phyloP scores from a whole-genome alignment of 2,113 vertebrate species.

The Cercopithecus mona region DNA sequence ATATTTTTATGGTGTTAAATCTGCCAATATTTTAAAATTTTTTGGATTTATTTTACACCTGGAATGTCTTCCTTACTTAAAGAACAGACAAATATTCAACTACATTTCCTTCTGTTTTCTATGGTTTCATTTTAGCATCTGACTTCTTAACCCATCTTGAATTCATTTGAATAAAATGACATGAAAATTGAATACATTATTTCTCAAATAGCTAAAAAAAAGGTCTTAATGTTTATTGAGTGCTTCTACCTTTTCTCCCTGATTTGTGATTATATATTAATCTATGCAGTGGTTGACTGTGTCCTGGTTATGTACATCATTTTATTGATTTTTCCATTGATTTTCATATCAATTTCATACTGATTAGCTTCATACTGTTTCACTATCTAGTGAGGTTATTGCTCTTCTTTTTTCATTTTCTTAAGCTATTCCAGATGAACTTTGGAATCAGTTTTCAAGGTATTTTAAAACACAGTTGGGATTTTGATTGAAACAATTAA shows the following conservation, averaged over 20 bases:
- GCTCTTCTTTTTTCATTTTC: not conserved
- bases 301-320: not conserved
- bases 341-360: not conserved
- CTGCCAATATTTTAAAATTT: not conserved
- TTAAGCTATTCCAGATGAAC: constrained; percentile 41
- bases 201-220: not conserved
- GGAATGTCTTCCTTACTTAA: not conserved
- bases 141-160: not conserved
- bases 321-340: not conserved
- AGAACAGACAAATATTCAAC: not conserved
- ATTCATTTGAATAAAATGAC: not conserved
- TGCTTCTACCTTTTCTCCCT: not conserved
- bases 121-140: not conserved
- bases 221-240: not conserved
- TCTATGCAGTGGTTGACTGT: not conserved
- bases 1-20: not conserved
- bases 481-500: constrained; percentile 42
- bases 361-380: not conserved
- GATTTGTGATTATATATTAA: not conserved
- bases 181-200: not conserved
- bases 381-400: not conserved
- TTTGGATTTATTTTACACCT: not conserved
- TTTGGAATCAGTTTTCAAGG: constrained; percentile 51
- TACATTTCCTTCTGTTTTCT: not conserved
- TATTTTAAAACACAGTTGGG: constrained; percentile 53